Evolutionary conservation across 2,888 invertebrate genomes (phyloP).

Genomic region (Lasius fuliginosus): DNA sequence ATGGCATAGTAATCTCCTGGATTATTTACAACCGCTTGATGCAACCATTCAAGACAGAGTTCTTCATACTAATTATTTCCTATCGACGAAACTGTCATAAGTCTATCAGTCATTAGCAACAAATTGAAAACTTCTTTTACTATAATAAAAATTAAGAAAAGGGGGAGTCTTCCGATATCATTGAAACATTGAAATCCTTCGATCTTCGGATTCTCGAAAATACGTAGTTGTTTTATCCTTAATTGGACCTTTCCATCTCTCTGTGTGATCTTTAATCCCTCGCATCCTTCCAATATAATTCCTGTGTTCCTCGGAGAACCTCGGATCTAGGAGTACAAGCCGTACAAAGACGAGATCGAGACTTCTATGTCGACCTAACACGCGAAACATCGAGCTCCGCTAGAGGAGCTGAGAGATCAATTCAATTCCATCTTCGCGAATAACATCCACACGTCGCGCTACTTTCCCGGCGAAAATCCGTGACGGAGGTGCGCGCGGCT

Average conservation of each 20-base stretch:
- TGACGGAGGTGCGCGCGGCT: not conserved
- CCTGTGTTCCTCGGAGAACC: not conserved
- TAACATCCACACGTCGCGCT: slow-evolving; percentile 33
- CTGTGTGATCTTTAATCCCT: not conserved
- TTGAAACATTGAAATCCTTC: not conserved
- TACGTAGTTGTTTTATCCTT: not conserved
- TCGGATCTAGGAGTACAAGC: not conserved
- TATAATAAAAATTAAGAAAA: not conserved
- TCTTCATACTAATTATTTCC: not conserved
- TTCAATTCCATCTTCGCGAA: slow-evolving; percentile 22
- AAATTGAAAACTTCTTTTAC: not conserved
- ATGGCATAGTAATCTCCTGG: not conserved
- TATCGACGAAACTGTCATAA: not conserved
- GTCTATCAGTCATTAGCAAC: not conserved
- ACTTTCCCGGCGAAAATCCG: slow-evolving; percentile 43
- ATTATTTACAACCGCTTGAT: not conserved
- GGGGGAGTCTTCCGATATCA: not conserved
- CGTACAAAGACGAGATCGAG: not conserved
- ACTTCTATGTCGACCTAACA: not conserved
- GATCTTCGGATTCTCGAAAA: not conserved
- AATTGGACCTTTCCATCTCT: not conserved
- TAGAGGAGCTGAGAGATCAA: not conserved
- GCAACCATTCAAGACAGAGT: not conserved
- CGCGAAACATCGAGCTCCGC: not conserved
- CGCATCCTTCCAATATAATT: not conserved